Evolutionary conservation across 1,140 invertebrate species (phyloP), one percentile per base, ranked within the genome.

Genomic region (Agraylea sexmaculata): DNA sequence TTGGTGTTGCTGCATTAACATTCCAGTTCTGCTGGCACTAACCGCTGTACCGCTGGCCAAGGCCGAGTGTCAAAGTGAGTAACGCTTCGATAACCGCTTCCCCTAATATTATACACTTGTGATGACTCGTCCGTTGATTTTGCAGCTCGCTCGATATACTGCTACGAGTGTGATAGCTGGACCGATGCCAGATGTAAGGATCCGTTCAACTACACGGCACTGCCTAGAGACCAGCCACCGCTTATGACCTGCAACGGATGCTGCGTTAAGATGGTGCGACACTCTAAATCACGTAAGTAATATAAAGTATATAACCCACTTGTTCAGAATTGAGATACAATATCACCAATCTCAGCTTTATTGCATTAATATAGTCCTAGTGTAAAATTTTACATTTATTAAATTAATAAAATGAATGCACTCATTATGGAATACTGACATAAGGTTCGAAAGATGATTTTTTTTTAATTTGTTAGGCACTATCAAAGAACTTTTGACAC

Each of bases 81-180:
- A 63, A 10, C 8, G n/a, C n/a, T n/a, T n/a, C n/a, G n/a, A n/a
- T n/a, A n/a, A n/a, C n/a, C n/a, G n/a, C n/a, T n/a, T n/a, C n/a
- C n/a, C n/a, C n/a, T n/a, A n/a, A n/a, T n/a, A n/a, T n/a, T n/a
- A n/a, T n/a, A n/a, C n/a, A n/a, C n/a, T n/a, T n/a, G n/a, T n/a
- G n/a, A n/a, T n/a, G n/a, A n/a, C n/a, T n/a, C n/a, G n/a, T n/a
- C n/a, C 30, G 16, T 40, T n/a, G n/a, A n/a, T n/a, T n/a, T 15
- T 37, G 1, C 67, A 87, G 85, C 83, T 44, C 77, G 83, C 43
- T 78, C 81, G 28, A 83, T 92, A 50, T 86, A 86, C 64, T 93
- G 89, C 62, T 93, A 91, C 63, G 87, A 92, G 60, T 93, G 89
- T 57, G 85, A 92, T 60, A 87, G 83, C 46, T 87, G 83, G 79